Evolutionary conservation across 2,113 vertebrate genomes (phyloP).

Genomic region (Forbesichthys papilliferus): DNA sequence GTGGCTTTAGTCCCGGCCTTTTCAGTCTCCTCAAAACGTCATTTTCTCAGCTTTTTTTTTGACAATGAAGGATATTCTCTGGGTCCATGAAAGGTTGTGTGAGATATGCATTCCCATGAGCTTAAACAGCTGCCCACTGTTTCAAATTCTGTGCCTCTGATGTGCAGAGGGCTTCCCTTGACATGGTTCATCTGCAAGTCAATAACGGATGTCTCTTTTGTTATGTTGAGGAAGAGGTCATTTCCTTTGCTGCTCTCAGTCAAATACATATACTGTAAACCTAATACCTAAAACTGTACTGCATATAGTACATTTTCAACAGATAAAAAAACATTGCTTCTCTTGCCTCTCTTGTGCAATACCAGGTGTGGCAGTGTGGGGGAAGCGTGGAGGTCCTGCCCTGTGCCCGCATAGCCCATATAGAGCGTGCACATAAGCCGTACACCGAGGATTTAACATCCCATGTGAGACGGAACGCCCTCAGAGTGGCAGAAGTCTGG

Average conservation of each 20-base stretch:
- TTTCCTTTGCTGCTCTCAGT: too few species aligned
- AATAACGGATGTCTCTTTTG: too few species aligned
- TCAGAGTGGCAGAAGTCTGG: conserved; percentile 96
- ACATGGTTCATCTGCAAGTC: background rate
- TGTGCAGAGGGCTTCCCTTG: background rate
- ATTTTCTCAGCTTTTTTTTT: too few species aligned
- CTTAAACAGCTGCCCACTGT: too few species aligned
- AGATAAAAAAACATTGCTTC: background rate
- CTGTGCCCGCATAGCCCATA: conserved; percentile 93
- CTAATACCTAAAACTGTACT: background rate
- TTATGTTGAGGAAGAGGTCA: too few species aligned
- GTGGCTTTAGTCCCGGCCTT: too few species aligned
- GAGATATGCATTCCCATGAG: too few species aligned
- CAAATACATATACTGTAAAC: background rate
- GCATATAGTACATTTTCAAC: background rate
- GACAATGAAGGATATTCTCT: too few species aligned
- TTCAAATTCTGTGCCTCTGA: too few species aligned
- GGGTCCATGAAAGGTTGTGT: too few species aligned
- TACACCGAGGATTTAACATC: conserved; percentile 93
- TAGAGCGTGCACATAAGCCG: conserved; percentile 94
- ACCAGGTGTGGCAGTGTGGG: conserved; percentile 96
- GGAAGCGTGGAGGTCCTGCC: conserved; percentile 95
- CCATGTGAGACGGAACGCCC: conserved; percentile 91
- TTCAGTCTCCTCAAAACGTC: too few species aligned
- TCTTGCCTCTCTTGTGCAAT: conserved; percentile 10